Percentiles rank a stretch among this genome's conserved stretches.
Conservation (phyloP, 2,888 invertebrate genomes). For the Cephalotes varians region DNA sequence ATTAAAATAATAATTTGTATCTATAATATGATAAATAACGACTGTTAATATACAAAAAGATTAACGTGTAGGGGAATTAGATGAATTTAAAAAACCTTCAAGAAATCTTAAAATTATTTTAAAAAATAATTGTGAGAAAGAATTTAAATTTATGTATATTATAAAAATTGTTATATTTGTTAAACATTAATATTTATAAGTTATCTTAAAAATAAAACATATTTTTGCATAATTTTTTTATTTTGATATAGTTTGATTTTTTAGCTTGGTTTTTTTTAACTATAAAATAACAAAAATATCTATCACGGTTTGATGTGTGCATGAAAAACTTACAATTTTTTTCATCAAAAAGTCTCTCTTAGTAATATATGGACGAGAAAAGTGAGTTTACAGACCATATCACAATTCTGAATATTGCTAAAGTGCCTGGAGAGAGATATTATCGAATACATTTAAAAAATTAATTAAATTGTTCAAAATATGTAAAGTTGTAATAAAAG, state of each 20-base stretch:
- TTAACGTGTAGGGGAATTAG: background rate
- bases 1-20: slow-evolving; percentile 3
- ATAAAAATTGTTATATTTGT: background rate
- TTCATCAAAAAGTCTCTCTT: background rate
- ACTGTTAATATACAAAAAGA: background rate
- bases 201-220: no score
- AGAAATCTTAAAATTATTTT: background rate
- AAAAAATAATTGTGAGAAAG: background rate
- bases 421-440: background rate
- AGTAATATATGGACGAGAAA: background rate
- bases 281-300: background rate
- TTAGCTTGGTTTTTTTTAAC: background rate
- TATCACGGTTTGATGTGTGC: background rate
- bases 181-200: no score
- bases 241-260: background rate
- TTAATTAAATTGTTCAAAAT: background rate
- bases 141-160: background rate
- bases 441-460: background rate
- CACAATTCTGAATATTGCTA: background rate
- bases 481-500: background rate
- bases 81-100: background rate
- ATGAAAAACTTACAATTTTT: background rate
- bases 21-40: background rate
- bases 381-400: no score
- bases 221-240: background rate